Conservation (phyloP, 2,888 invertebrate species). For the Adelognathus sp. region DNA sequence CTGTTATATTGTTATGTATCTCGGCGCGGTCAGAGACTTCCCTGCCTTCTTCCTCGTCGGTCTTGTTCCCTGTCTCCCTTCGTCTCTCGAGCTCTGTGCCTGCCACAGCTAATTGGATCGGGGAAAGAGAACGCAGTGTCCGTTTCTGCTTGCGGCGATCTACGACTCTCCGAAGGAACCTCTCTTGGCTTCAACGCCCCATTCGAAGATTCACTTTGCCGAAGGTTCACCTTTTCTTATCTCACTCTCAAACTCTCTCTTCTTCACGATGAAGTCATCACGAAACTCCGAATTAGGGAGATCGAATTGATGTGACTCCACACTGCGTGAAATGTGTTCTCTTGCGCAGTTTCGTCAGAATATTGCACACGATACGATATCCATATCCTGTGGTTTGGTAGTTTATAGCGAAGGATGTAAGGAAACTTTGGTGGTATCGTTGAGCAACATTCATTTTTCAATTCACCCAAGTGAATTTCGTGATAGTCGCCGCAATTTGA, state of each 20-base stretch:
- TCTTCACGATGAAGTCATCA: constrained; percentile 12
- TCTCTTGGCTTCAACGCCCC: constrained; percentile 5
- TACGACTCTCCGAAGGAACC: constrained; percentile 9
- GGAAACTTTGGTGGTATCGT: constrained; percentile 15
- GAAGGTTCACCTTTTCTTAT: background rate
- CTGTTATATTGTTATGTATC: constrained; percentile 7
- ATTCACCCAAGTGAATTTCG: background rate
- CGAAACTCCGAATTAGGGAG: background rate
- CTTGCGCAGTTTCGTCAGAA: constrained; percentile 1
- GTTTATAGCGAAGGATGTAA: background rate
- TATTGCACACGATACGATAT: background rate
- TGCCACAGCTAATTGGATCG: constrained; percentile 44
- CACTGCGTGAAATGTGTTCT: too few relatives aligned
- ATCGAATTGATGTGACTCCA: background rate
- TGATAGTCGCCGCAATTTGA: constrained; percentile 3
- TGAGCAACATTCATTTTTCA: constrained; percentile 32
- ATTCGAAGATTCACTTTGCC: constrained; percentile 14
- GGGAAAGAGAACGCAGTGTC: background rate
- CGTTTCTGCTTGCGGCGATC: constrained; percentile 24
- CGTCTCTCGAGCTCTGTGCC: background rate
- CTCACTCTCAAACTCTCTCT: too few relatives aligned
- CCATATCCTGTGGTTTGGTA: constrained; percentile 3
- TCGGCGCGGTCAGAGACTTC: constrained; percentile 28
- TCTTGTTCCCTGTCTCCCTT: background rate
- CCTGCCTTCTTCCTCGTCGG: background rate